Evolutionary conservation across 2,797 vertebrate species (phyloP).

Genomic region (Hylomyscus alleni): DNA sequence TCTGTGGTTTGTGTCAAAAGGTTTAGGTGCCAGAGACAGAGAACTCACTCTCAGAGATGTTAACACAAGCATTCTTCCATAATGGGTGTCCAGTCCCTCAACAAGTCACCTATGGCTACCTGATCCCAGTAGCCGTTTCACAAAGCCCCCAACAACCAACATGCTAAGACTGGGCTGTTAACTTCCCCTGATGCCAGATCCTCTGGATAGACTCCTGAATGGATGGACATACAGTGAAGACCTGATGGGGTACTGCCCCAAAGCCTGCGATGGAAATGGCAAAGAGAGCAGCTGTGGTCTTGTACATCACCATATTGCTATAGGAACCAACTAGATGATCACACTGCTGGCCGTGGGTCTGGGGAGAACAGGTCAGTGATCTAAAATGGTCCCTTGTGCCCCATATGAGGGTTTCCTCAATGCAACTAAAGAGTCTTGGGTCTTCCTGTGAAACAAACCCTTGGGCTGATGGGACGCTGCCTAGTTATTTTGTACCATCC

Average conservation of each 20-base stretch:
- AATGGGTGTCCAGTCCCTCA: background rate
- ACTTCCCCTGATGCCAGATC: background rate
- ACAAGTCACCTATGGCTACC: background rate
- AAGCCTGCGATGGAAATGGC: background rate
- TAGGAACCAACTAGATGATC: background rate
- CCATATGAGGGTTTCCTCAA: too few relatives aligned
- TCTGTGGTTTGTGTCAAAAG: constrained; percentile 1
- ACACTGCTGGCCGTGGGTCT: background rate
- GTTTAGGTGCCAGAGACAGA: background rate
- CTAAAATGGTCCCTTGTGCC: too few relatives aligned
- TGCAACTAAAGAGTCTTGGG: background rate
- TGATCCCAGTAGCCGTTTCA: background rate
- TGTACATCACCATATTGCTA: background rate
- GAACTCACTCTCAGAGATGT: background rate
- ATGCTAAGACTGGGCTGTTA: background rate
- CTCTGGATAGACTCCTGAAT: background rate
- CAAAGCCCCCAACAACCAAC: background rate
- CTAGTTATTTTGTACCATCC: background rate
- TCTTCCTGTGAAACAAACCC: background rate
- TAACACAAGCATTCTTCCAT: background rate
- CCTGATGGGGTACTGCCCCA: background rate
- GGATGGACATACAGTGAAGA: background rate
- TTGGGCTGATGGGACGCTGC: background rate
- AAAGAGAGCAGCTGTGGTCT: background rate
- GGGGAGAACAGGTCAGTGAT: background rate